phyloP scores from a whole-genome alignment of 2,888 invertebrate species.

The Bruchidius siliquastri region DNA sequence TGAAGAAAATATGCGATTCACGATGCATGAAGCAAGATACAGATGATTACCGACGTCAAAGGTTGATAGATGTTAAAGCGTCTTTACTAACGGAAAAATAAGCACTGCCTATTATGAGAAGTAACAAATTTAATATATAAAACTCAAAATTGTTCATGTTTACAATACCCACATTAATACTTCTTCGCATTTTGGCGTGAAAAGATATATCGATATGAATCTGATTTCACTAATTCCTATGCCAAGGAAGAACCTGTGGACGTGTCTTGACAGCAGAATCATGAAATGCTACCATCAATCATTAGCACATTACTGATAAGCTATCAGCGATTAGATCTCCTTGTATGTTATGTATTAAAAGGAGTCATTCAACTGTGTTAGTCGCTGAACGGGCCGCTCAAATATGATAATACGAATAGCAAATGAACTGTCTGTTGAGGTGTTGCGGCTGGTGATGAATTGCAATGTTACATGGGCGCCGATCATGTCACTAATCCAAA shows the following conservation, averaged over 20 bases:
- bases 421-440: constrained; percentile 41
- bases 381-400: constrained; percentile 25
- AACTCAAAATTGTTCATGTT: too few relatives aligned
- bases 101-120: too few relatives aligned
- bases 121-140: too few relatives aligned
- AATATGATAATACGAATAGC: constrained; percentile 45
- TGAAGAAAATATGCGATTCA: too few relatives aligned
- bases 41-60: too few relatives aligned
- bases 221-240: background rate
- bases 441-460: constrained; percentile 37
- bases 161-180: too few relatives aligned
- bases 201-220: too few relatives aligned
- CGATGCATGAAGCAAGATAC: too few relatives aligned
- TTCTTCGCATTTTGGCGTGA: too few relatives aligned
- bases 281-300: background rate
- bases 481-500: background rate
- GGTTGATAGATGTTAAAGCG: too few relatives aligned
- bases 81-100: too few relatives aligned
- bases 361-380: background rate
- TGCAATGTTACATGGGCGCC: constrained; percentile 25
- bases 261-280: background rate
- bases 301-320: background rate
- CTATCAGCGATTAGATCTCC: background rate
- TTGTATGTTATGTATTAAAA: background rate
- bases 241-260: background rate